Evolutionary conservation across 2,888 invertebrate species (phyloP).

Genomic region (Ametastegia equiseti): DNA sequence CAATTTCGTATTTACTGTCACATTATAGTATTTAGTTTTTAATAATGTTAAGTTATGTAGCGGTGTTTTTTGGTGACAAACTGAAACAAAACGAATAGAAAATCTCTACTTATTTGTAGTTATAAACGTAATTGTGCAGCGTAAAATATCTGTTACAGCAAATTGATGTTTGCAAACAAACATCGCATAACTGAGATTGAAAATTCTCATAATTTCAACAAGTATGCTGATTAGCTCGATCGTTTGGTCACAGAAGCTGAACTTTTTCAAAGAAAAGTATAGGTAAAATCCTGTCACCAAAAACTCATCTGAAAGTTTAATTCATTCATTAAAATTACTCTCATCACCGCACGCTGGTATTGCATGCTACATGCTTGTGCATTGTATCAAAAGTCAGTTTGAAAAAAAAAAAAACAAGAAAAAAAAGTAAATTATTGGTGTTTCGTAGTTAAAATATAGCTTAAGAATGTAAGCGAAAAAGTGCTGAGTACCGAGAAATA

Average conservation of each 20-base stretch:
- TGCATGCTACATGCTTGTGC: conserved; percentile 45
- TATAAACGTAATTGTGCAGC: background rate
- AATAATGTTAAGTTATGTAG: conserved; percentile 14
- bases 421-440: conserved; percentile 24
- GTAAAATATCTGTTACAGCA: background rate
- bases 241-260: background rate
- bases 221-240: too few relatives aligned
- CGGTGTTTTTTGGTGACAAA: conserved; percentile 33
- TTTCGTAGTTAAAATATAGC: conserved; percentile 21
- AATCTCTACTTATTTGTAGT: too few relatives aligned
- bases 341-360: conserved; percentile 33
- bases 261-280: conserved; percentile 1
- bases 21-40: conserved; percentile 7
- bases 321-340: conserved; percentile 11
- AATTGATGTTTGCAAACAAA: background rate
- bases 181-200: background rate
- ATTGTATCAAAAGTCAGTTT: conserved; percentile 31
- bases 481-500: background rate
- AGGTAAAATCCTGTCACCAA: conserved; percentile 10
- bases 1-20: conserved; percentile 20
- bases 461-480: conserved; percentile 29
- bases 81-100: background rate
- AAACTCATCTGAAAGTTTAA: conserved; percentile 19
- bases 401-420: too few relatives aligned
- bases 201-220: background rate